Evolutionary conservation across 30 jellyfish, hydroid and myxozoan genomes (phyloP).

Genomic region (Sanderia malayensis): DNA sequence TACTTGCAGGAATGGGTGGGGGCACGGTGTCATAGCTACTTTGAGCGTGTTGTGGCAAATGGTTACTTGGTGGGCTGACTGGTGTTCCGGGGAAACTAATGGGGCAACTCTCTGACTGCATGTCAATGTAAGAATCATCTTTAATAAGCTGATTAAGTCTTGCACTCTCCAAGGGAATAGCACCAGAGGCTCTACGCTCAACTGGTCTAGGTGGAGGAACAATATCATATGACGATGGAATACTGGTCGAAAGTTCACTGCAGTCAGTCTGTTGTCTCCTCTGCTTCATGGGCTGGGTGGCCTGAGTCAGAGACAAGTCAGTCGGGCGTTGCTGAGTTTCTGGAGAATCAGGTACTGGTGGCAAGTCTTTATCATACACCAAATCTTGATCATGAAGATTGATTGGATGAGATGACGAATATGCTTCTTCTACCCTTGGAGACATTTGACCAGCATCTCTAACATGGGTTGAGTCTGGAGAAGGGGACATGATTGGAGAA

Average conservation of each 20-base stretch:
- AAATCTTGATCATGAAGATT: conserved; percentile 2
- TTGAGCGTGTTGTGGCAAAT: background rate
- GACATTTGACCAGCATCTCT: background rate
- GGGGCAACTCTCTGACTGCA: conserved; percentile 5
- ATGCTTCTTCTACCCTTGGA: background rate
- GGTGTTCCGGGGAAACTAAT: background rate
- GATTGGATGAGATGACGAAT: background rate
- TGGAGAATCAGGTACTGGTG: conserved; percentile 53
- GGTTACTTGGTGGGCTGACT: background rate
- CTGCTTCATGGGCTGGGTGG: conserved; percentile 9
- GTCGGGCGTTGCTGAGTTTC: background rate
- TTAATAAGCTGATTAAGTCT: conserved; percentile 19
- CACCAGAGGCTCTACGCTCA: background rate
- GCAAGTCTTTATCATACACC: conserved; percentile 40
- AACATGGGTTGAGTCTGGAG: too few species aligned
- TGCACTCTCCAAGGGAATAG: conserved; percentile 44
- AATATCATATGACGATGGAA: conserved; percentile 28
- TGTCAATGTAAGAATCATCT: conserved; percentile 57
- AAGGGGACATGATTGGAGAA: too few species aligned
- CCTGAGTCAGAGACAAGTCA: background rate
- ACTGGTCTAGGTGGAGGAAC: conserved; percentile 48
- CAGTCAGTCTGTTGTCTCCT: background rate
- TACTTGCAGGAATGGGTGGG: conserved; percentile 23
- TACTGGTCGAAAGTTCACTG: background rate
- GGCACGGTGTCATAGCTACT: conserved; percentile 55